Evolutionary conservation across 2,797 vertebrate species (phyloP).

Genomic region (Tauraco hartlaubi): DNA sequence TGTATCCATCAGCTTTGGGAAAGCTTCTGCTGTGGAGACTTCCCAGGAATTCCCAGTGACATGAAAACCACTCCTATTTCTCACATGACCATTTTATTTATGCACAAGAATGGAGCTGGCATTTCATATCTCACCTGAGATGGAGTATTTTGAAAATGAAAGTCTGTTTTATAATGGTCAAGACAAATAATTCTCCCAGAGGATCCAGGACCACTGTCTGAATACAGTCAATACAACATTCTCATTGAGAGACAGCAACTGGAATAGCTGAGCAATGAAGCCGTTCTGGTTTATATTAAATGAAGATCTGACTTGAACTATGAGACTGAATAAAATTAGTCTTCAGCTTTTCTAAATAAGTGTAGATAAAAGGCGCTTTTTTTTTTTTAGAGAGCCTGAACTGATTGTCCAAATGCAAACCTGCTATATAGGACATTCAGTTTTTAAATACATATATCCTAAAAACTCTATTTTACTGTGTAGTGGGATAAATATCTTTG

Average conservation of each 20-base stretch:
- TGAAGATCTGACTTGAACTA: background rate
- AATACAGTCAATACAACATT: background rate
- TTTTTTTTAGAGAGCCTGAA: conserved; percentile 30
- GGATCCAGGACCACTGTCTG: background rate
- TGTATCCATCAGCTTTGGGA: background rate
- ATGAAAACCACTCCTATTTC: background rate
- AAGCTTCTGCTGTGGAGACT: background rate
- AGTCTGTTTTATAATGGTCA: background rate
- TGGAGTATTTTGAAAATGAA: background rate
- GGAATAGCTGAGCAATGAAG: background rate
- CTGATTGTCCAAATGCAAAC: conserved; percentile 53
- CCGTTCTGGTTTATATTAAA: background rate
- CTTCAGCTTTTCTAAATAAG: conserved; percentile 5
- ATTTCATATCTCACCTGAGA: background rate
- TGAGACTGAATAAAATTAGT: background rate
- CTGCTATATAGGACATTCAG: background rate
- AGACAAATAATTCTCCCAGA: background rate
- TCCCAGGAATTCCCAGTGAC: background rate
- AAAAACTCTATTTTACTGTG: conserved; percentile 34
- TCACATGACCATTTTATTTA: background rate
- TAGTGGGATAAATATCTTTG: conserved; percentile 51
- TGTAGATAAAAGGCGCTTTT: background rate
- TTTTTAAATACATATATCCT: conserved; percentile 57
- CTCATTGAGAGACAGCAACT: background rate
- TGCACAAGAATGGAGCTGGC: background rate